phyloP scores from a whole-genome alignment of 1,140 invertebrate genomes.

The Chionoecetes opilio region DNA sequence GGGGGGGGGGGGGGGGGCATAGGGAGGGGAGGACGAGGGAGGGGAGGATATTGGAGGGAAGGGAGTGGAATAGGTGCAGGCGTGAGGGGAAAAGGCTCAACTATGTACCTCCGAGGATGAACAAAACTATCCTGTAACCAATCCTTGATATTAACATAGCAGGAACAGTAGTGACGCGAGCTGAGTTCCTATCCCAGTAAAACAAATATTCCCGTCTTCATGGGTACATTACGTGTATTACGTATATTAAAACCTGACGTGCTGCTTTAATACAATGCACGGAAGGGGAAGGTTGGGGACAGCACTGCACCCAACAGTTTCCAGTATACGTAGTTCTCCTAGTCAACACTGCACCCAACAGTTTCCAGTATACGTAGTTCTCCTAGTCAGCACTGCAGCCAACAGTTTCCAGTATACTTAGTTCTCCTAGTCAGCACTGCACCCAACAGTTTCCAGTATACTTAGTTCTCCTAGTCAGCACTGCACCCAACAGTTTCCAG shows the following conservation, averaged over 20 bases:
- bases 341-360: too few species aligned
- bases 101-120: background rate
- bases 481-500: too few species aligned
- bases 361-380: too few species aligned
- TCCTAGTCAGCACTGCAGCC: too few species aligned
- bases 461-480: too few species aligned
- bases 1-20: background rate
- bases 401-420: too few species aligned
- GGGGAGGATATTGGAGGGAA: background rate
- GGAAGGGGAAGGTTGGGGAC: background rate
- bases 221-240: background rate
- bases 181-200: background rate
- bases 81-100: background rate
- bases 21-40: background rate
- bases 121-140: slow-evolving; percentile 34
- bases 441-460: too few species aligned
- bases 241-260: slow-evolving; percentile 5
- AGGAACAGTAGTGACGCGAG: background rate
- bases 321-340: too few species aligned
- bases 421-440: too few species aligned
- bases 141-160: slow-evolving; percentile 30
- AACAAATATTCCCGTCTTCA: background rate
- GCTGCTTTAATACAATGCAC: background rate
- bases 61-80: background rate
- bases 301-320: too few species aligned